Base-by-base conservation (phyloP, 1,140 invertebrate genomes). In the Macrocentrus cingulum region DNA sequence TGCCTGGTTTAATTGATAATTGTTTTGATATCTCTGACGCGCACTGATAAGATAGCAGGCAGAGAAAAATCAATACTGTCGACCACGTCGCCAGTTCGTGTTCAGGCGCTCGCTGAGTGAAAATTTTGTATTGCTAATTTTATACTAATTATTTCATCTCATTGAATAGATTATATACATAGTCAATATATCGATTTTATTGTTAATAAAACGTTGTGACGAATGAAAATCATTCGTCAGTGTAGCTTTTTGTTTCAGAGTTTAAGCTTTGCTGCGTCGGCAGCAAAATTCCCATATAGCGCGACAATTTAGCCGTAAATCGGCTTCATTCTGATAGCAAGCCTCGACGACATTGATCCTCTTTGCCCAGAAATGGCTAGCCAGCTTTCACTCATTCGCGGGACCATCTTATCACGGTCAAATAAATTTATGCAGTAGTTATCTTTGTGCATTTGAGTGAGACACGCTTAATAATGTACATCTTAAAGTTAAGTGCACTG, bases 351-450 rank as follows among this genome's bases (percentile, higher is more conserved):
- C 36, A 39, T 39, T 13, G 36, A 39, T 39, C 36, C 36, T 39
- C 4, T 29, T 29, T 9, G 36, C 8, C 13, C 36, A 13, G 36
- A 13, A 4, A 4, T 39, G 36, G 3, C 8, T 39, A 39, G 8
- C 8, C 3, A 11, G 3, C 7, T 39, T 39, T 39, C 36, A 3
- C 36, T n/a, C n/a, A n/a, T n/a, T n/a, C 36, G 3, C 36, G 8
- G 15, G 36, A 39, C 7, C 7, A 15, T 5, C 13, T 8, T 39
- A 39, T 39, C 13, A n/a, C 36, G 36, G 36, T 13, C 13, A 39
- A 39, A 39, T 39, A 13, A 39, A 39, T 39, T 39, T 39, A 39
- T 39, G 36, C 13, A 39, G 36, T 39, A 39, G 36, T 39, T 39
- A 15, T 15, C 8, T 11, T 39, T 13, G 36, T 13, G 36, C 36